phyloP scores from a whole-genome alignment of 1,140 invertebrate species.

The Pteromalus puparum region DNA sequence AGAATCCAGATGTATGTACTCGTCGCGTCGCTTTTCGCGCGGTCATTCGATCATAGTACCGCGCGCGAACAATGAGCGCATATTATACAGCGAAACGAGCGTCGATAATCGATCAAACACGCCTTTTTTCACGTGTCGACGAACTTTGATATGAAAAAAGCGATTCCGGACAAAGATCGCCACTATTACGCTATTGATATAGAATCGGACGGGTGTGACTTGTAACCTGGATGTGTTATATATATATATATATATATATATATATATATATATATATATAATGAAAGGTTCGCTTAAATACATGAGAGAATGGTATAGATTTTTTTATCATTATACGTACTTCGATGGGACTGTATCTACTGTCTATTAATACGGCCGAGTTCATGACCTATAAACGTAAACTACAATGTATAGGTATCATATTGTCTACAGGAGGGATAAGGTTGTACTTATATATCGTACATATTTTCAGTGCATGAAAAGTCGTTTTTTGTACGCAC shows the following conservation, averaged over 20 bases:
- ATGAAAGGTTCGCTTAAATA: slow-evolving; percentile 14
- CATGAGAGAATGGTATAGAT: not conserved
- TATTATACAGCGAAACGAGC: not conserved
- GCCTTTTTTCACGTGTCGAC: slow-evolving; percentile 33
- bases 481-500: slow-evolving; percentile 37
- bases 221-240: not conserved
- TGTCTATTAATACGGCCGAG: slow-evolving; percentile 7
- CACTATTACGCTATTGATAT: not conserved
- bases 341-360: not conserved
- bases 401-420: not conserved
- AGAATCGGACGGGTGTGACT: not conserved
- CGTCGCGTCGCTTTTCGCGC: not conserved
- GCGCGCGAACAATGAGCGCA: slow-evolving; percentile 1
- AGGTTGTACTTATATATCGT: not conserved
- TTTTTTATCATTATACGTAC: not conserved
- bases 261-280: too few relatives aligned
- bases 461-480: slow-evolving; percentile 43
- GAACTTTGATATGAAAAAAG: slow-evolving; percentile 13
- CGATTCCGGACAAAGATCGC: not conserved
- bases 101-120: slow-evolving; percentile 42
- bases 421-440: not conserved
- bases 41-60: slow-evolving; percentile 18
- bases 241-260: too few relatives aligned
- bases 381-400: slow-evolving; percentile 19
- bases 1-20: not conserved